Percentiles rank a stretch among this genome's conserved stretches.
phyloP scores from a whole-genome alignment of 2,797 vertebrate species.

The Antennarius maculatus region DNA sequence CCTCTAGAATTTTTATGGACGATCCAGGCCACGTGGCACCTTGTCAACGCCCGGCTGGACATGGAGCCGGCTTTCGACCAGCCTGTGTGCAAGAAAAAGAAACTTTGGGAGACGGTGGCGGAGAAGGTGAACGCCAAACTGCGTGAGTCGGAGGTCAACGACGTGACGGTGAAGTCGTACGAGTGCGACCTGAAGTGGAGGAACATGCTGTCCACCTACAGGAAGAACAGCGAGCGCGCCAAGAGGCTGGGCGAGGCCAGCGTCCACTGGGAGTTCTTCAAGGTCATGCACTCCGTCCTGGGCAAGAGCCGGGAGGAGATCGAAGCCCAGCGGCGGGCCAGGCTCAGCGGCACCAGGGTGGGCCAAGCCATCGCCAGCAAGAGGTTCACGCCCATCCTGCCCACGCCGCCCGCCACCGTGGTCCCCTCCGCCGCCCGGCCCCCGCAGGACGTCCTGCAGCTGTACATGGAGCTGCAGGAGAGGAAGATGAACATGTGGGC shows the following conservation, averaged over 20 bases:
- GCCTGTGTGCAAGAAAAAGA: constrained; percentile 84
- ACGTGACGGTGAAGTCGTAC: constrained; percentile 75
- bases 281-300: constrained; percentile 79
- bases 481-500: constrained; percentile 86
- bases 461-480: constrained; percentile 86
- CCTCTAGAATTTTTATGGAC: constrained; percentile 83
- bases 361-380: constrained; percentile 79
- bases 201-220: constrained; percentile 84
- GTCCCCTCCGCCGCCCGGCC: constrained; percentile 61
- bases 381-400: constrained; percentile 81
- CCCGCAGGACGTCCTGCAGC: constrained; percentile 81
- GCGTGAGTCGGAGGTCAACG: constrained; percentile 58
- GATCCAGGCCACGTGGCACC: constrained; percentile 82
- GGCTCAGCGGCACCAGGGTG: constrained; percentile 68
- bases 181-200: constrained; percentile 87
- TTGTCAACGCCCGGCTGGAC: constrained; percentile 79
- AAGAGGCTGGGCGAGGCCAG: constrained; percentile 71
- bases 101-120: constrained; percentile 82
- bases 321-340: constrained; percentile 74
- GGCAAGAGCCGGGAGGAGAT: constrained; percentile 79
- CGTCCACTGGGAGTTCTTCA: constrained; percentile 86
- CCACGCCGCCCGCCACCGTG: constrained; percentile 63
- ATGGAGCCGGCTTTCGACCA: constrained; percentile 83
- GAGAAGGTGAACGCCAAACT: constrained; percentile 77
- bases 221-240: constrained; percentile 80